A percentile compares a stretch with the other conserved stretches of the same genome.
phyloP scores from a whole-genome alignment of 2,797 vertebrate genomes.

The Amblyopsis hoosieri region DNA sequence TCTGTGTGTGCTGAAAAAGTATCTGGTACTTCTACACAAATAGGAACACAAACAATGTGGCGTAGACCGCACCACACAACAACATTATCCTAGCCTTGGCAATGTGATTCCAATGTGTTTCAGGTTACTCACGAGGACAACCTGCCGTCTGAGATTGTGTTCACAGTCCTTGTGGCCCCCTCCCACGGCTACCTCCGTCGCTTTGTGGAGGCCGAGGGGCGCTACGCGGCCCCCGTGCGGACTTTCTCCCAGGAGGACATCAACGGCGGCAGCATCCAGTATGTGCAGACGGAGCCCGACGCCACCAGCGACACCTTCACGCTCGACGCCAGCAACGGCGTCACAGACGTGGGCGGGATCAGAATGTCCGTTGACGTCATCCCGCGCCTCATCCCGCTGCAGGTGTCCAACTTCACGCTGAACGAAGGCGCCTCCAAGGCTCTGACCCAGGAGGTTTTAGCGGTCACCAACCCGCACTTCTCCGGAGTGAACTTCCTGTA shows the following conservation, averaged over 20 bases:
- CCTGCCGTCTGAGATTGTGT: slow-evolving; percentile 84
- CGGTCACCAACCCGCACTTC: slow-evolving; percentile 83
- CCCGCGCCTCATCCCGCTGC: slow-evolving; percentile 83
- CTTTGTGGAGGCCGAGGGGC: slow-evolving; percentile 72
- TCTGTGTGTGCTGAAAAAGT: no score
- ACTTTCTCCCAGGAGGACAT: slow-evolving; percentile 87
- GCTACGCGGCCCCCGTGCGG: slow-evolving; percentile 71
- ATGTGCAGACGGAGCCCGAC: slow-evolving; percentile 79
- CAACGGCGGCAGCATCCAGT: slow-evolving; percentile 83
- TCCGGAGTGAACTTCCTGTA: slow-evolving; percentile 85
- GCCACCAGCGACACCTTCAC: slow-evolving; percentile 77
- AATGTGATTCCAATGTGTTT: slow-evolving; percentile 27
- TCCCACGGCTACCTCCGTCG: slow-evolving; percentile 80
- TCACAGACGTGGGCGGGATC: slow-evolving; percentile 76
- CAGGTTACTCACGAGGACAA: slow-evolving; percentile 87
- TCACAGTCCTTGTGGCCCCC: slow-evolving; percentile 79
- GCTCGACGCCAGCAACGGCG: slow-evolving; percentile 81
- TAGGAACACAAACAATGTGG: no score
- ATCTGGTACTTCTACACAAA: no score
- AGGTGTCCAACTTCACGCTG: slow-evolving; percentile 85
- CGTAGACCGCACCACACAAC: no score
- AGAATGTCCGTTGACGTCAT: slow-evolving; percentile 82
- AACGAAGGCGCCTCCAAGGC: slow-evolving; percentile 83
- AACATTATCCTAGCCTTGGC: no score
- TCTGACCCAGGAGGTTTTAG: slow-evolving; percentile 80